Base-by-base conservation (phyloP, 2,797 vertebrate species). In the Melanogrammus aeglefinus region DNA sequence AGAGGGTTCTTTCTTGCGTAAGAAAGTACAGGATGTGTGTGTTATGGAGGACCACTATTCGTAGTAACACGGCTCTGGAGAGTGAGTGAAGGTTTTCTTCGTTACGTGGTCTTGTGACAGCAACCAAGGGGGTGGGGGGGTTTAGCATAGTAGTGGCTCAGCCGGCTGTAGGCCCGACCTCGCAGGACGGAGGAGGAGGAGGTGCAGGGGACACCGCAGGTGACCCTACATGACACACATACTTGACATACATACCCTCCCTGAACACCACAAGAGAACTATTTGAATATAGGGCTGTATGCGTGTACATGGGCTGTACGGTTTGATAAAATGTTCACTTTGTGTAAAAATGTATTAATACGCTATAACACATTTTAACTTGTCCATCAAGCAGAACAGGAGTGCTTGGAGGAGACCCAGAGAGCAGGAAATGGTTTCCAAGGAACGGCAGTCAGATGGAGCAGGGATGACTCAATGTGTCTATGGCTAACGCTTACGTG, bases 51-150 rank as follows among this genome's bases (percentile, higher is more conserved):
- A n/a, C 57, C 21, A 24, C 57, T 24, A 24, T 63, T 63, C 7
- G 47, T 21, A 57, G 47, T 57, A 24, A 8, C 69, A 33, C 10
- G 6, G 69, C 24, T 70, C 66, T 70, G 66, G 29, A 71, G 44
- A 66, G 51, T 27, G 69, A 70, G 10, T 90, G 88, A 92, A 88
- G 91, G 90, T 90, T 87, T 87, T 86, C 83, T 92, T 92, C 90
- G 87, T 91, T 89, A 80, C 57, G 70, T 78, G 82, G 90, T 92
- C 91, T 91, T 90, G 90, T 92, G 91, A 93, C 88, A 88, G 86
- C 82, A 71, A 84, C 79, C 51, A 21, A 7, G n/a, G 6, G 57
- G 57, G n/a, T 4, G 47, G 47, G 16, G 38, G 38, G 38, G 38
- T 9, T 2, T 36, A 36, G 88, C 88, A 82, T 84, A 90, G 86